Conservation (phyloP, 2,797 vertebrate species). For the Tapera naevia region DNA sequence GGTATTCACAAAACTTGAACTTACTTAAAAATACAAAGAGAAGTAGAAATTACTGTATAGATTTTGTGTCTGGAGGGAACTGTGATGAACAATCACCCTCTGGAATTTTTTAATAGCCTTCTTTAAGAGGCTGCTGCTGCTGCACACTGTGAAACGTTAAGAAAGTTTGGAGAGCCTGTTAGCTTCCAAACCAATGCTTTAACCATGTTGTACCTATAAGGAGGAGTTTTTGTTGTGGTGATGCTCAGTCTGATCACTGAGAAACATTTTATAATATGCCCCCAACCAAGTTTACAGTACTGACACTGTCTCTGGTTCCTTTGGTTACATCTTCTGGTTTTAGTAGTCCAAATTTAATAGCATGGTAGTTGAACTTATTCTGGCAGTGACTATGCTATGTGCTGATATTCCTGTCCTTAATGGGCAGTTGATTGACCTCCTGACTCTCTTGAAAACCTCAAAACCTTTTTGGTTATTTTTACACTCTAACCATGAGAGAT, state of each 20-base stretch:
- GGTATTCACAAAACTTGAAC: background rate
- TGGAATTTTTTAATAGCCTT: background rate
- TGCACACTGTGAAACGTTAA: background rate
- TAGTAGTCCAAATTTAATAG: background rate
- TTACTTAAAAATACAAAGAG: background rate
- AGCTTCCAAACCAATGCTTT: background rate
- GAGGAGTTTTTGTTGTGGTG: background rate
- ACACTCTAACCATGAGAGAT: rapidly evolving
- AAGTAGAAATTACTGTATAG: background rate
- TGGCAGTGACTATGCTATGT: background rate
- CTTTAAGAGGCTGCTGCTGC: background rate
- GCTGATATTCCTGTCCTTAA: background rate
- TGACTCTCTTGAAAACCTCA: background rate
- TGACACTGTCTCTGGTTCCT: background rate
- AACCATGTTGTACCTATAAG: background rate
- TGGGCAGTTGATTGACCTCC: background rate
- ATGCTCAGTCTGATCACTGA: background rate
- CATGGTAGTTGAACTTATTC: background rate
- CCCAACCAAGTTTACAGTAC: background rate
- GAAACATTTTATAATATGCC: background rate
- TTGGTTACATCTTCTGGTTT: background rate
- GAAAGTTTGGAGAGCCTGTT: background rate
- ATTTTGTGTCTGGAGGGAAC: background rate
- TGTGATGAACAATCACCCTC: background rate
- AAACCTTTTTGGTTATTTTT: background rate